Evolutionary conservation across 2,113 vertebrate species (phyloP).

Genomic region (Alethe diademata): DNA sequence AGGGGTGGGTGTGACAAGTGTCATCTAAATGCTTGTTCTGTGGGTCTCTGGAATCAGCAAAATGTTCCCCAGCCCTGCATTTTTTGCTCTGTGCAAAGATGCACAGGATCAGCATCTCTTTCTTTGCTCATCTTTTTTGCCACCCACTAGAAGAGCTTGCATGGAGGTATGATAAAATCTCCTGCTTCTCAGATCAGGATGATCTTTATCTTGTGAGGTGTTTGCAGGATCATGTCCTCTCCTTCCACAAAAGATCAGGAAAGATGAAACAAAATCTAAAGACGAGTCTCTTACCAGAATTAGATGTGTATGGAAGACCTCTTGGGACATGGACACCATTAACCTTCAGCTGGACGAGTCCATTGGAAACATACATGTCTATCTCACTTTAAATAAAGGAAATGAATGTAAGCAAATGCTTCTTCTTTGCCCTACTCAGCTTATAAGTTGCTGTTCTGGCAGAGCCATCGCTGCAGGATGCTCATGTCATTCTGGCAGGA

Average conservation of each 20-base stretch:
- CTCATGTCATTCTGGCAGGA: background rate
- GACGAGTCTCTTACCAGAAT: conserved; percentile 36
- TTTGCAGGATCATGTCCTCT: background rate
- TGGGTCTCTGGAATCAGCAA: background rate
- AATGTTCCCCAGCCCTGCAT: background rate
- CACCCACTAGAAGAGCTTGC: background rate
- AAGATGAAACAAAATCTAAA: background rate
- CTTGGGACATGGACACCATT: conserved; percentile 42
- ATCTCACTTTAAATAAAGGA: conserved; percentile 53
- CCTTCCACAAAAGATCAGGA: background rate
- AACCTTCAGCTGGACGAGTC: conserved; percentile 46
- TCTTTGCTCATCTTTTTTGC: background rate
- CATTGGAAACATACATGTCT: conserved; percentile 58
- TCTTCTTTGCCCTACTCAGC: background rate
- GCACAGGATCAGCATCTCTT: background rate
- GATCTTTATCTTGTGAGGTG: background rate
- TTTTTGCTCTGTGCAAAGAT: background rate
- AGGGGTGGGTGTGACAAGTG: background rate
- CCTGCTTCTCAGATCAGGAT: background rate
- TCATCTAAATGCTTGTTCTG: background rate
- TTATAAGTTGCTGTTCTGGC: background rate
- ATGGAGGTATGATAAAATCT: background rate
- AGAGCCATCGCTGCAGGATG: background rate
- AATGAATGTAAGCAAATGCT: background rate
- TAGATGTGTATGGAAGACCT: conserved; percentile 52